Conservation (phyloP, 2,888 invertebrate genomes). For the Patella ulyssiponensis region DNA sequence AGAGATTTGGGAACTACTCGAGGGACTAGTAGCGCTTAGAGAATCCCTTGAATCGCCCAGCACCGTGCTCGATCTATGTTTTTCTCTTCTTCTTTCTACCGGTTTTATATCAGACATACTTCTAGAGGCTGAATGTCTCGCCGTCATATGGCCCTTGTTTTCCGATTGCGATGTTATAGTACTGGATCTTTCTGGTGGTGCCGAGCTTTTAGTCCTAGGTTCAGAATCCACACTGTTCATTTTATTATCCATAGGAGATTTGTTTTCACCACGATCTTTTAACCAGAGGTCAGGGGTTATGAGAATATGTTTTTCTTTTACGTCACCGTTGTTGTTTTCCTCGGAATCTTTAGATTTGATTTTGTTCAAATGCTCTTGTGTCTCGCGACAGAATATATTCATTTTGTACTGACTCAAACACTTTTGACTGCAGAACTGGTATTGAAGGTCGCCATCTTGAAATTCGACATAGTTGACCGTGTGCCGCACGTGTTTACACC, state of each 20-base stretch:
- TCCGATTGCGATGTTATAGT: neutral
- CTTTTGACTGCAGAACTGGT: conserved; percentile 91
- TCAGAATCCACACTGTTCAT: neutral
- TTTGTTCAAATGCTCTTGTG: conserved; percentile 87
- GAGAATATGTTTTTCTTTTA: conserved; percentile 71
- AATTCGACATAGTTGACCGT: conserved; percentile 93
- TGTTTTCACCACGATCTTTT: conserved; percentile 68
- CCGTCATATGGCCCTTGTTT: neutral
- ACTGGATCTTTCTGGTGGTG: neutral
- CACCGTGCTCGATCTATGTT: neutral
- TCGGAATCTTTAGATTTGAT: conserved; percentile 73
- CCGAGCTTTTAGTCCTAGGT: too few relatives aligned
- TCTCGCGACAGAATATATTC: conserved; percentile 95
- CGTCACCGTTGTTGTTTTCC: conserved; percentile 35
- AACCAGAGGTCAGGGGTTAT: conserved; percentile 95
- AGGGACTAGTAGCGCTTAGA: conserved; percentile 15
- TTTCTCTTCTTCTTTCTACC: conserved; percentile 17
- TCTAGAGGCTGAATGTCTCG: neutral
- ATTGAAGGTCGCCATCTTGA: conserved; percentile 89
- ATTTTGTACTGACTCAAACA: conserved; percentile 96
- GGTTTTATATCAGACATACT: neutral
- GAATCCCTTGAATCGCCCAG: conserved; percentile 24
- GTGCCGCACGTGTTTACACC: conserved; percentile 91
- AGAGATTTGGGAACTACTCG: conserved; percentile 18
- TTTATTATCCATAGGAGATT: neutral